A percentile compares a stretch with the other conserved stretches of the same genome.
Evolutionary conservation across 2,797 vertebrate species (phyloP).

Genomic region (Erethizon dorsatum): DNA sequence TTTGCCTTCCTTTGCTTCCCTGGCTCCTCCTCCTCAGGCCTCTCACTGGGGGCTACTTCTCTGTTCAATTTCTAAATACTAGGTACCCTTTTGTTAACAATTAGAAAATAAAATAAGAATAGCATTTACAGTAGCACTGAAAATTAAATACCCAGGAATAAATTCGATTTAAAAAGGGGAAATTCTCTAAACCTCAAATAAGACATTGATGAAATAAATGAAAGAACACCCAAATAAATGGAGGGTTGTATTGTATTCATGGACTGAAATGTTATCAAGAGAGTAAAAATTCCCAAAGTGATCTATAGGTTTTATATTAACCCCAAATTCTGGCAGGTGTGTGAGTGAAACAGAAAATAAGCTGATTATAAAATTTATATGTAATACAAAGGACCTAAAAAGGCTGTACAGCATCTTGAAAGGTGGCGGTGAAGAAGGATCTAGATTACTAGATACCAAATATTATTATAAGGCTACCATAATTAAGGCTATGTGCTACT

Average conservation of each 20-base stretch:
- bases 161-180: constrained; percentile 24
- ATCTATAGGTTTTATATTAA: constrained; percentile 8
- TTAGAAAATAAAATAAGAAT: constrained; percentile 57
- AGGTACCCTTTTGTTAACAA: constrained; percentile 20
- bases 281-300: not conserved
- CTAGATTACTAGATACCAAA: not conserved
- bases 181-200: constrained; percentile 46
- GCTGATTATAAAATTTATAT: not conserved
- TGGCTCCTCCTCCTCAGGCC: not conserved
- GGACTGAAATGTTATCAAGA: constrained; percentile 1
- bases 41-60: not conserved
- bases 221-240: not conserved
- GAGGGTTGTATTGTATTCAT: not conserved
- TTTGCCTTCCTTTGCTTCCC: not conserved
- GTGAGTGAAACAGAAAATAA: not conserved
- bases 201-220: constrained; percentile 13
- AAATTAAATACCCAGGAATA: constrained; percentile 38
- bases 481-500: constrained; percentile 16
- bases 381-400: constrained; percentile 17
- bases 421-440: constrained; percentile 21
- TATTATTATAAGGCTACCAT: not conserved
- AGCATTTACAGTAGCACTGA: constrained; percentile 42
- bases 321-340: not conserved
- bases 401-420: not conserved
- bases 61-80: constrained; percentile 35